phyloP scores from a whole-genome alignment of 2,888 invertebrate genomes.

The Drosophila monieri region DNA sequence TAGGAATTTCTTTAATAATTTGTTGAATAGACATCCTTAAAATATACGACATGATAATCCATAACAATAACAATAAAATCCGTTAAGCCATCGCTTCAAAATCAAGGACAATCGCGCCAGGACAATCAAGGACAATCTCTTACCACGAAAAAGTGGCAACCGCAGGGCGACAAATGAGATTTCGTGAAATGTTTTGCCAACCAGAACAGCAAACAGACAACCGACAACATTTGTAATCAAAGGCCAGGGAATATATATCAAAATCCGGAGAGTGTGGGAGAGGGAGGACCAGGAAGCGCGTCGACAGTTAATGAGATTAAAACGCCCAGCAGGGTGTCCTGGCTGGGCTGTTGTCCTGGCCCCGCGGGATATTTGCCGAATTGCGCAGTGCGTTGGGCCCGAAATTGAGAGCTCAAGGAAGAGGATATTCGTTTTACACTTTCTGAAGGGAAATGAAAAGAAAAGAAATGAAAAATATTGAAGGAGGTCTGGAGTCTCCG shows the following conservation, averaged over 20 bases:
- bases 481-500: neutral
- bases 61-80: conserved; percentile 1
- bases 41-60: neutral
- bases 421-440: neutral
- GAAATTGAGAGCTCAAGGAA: conserved; percentile 15
- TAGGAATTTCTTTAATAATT: no score
- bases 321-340: conserved; percentile 70
- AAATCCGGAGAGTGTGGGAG: neutral
- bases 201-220: conserved; percentile 33
- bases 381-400: conserved; percentile 34
- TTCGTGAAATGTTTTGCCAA: conserved; percentile 54
- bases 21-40: no score
- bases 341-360: conserved; percentile 44
- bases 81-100: neutral
- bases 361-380: conserved; percentile 55
- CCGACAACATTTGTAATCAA: conserved; percentile 41
- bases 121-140: neutral
- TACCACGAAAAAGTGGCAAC: conserved; percentile 12
- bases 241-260: conserved; percentile 32
- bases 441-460: neutral
- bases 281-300: conserved; percentile 30
- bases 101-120: neutral
- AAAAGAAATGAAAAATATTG: neutral
- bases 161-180: conserved; percentile 61
- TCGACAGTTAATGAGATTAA: conserved; percentile 79